Conservation (phyloP, 2,888 invertebrate genomes). For the Celastrina argiolus region DNA sequence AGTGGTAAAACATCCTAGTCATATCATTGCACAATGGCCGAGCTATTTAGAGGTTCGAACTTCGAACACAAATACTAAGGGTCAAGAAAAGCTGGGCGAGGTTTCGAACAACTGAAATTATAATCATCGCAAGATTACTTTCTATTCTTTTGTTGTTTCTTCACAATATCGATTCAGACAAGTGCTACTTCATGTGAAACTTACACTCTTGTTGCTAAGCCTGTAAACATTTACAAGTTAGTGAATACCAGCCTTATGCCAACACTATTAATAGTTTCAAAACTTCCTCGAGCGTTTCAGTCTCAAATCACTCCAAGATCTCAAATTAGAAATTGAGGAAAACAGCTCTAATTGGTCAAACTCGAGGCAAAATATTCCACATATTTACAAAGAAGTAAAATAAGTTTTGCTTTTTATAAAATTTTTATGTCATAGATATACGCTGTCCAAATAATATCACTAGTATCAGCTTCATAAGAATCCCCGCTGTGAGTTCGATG, state of each 20-base stretch:
- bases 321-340: background rate
- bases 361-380: background rate
- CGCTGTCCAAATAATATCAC: background rate
- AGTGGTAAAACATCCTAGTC: conserved; percentile 18
- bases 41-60: background rate
- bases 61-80: background rate
- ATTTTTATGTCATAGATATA: background rate
- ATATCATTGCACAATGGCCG: background rate
- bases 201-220: background rate
- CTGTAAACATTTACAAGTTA: background rate
- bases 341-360: conserved; percentile 9
- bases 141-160: background rate
- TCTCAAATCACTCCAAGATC: conserved; percentile 20
- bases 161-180: too few relatives aligned
- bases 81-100: background rate
- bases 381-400: background rate
- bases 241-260: background rate
- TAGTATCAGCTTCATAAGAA: background rate
- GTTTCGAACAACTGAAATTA: background rate
- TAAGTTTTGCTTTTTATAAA: background rate
- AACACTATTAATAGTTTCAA: conserved; percentile 17
- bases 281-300: conserved; percentile 21
- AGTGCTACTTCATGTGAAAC: background rate
- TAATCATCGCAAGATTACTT: background rate
- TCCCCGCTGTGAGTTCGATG: conserved; percentile 2